A percentile compares a stretch with the other conserved stretches of the same genome.
Conservation (phyloP, 2,113 vertebrate genomes). For the Panthera tigris region DNA sequence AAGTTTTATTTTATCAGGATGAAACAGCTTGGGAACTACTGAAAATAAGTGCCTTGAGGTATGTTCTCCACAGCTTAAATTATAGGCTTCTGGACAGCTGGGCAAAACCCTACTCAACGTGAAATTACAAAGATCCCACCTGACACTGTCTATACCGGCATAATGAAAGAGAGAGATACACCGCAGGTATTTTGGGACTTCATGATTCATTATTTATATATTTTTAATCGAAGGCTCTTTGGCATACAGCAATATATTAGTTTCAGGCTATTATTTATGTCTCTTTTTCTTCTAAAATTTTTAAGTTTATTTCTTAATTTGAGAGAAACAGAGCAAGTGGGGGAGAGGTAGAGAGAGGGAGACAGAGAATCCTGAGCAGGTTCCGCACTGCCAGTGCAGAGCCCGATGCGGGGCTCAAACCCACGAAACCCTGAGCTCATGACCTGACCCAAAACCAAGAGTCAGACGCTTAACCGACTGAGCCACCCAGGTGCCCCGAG, state of each 20-base stretch:
- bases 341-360: no score
- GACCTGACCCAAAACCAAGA: no score
- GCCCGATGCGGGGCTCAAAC: no score
- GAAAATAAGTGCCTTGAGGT: background rate
- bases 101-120: background rate
- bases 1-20: background rate
- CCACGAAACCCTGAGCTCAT: no score
- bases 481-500: no score
- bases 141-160: background rate
- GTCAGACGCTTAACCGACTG: no score
- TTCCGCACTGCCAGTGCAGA: no score
- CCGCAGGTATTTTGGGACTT: background rate
- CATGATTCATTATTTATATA: background rate
- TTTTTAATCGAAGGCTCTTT: background rate
- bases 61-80: background rate
- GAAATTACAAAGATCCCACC: background rate
- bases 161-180: background rate
- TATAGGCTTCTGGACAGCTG: background rate
- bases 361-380: no score
- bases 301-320: no score
- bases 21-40: background rate
- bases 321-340: no score
- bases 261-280: background rate
- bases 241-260: background rate
- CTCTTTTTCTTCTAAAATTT: background rate